A percentile compares a stretch with the other conserved stretches of the same genome.
Conservation (phyloP, 2,888 invertebrate genomes). For the Cenopis cana region DNA sequence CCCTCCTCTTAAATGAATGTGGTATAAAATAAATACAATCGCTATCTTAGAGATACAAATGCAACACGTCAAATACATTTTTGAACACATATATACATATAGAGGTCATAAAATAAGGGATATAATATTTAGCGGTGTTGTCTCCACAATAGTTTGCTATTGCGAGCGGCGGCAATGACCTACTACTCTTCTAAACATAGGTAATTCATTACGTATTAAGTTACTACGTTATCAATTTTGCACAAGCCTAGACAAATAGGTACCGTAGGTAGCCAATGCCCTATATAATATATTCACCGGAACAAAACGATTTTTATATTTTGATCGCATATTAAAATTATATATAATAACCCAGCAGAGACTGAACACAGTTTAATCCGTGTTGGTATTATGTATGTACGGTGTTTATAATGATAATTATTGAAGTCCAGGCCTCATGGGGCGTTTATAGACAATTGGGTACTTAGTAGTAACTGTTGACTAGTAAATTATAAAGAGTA, state of each 20-base stretch:
- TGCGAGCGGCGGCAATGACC: background rate
- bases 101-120: too few relatives aligned
- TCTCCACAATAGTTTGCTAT: background rate
- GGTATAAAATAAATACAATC: background rate
- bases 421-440: background rate
- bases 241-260: constrained; percentile 3
- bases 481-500: background rate
- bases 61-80: background rate
- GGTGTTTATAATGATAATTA: background rate
- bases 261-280: constrained; percentile 19
- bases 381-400: background rate
- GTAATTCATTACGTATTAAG: background rate
- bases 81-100: too few relatives aligned
- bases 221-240: background rate
- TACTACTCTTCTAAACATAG: background rate
- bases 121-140: background rate
- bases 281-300: background rate
- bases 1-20: too few relatives aligned
- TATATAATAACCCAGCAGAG: too few relatives aligned
- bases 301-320: background rate
- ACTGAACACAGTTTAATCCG: background rate
- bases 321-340: too few relatives aligned
- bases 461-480: background rate
- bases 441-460: background rate
- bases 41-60: constrained; percentile 19